Base-by-base conservation (phyloP, 2,797 vertebrate species). In the Phylloscopus collybita region DNA sequence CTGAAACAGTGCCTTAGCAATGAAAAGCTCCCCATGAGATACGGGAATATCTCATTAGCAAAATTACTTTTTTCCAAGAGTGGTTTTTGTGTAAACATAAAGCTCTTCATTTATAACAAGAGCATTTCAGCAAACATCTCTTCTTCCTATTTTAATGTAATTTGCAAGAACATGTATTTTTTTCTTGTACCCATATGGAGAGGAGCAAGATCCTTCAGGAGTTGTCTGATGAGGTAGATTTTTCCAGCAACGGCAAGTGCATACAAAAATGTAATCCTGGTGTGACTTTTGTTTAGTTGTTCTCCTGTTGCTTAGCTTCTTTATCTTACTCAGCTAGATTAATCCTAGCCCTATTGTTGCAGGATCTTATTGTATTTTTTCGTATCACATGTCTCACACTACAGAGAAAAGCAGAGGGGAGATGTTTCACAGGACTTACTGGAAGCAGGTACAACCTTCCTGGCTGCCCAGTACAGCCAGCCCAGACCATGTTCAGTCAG, bases 21-120 rank as follows among this genome's bases (percentile, higher is more conserved):
- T 92, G 82, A 95, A 95, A 92, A 86, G 22, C 66, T 95, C 88
- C 94, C 86, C 88, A 57, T 44, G 94, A 96, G 86, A 94, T 61
- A 76, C 1, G 45, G 64, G 74, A 95, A 92, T 90, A 92, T 80
- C 89, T 93, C 94, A 92, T 96, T 94, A 96, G 36, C 62, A 89
- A 97, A 96, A 92, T 96, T 95, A 91, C 91, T 92, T 92, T 95
- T 92, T 95, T 93, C 88, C 80, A 86, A 54, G 81, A 88, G 86
- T 88, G 80, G 60, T 54, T 96, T 86, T 95, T 96, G 88, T 94
- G 71, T 90, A 96, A 96, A 93, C 88, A 94, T 96, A 90, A 95
- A 93, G 85, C 53, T 42, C 49, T 89, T 92, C 88, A 91, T 93
- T 94, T 94, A 76, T 62, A 93, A 91, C 34, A 38, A 76, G 47